phyloP scores from a whole-genome alignment of 1,140 invertebrate species.

The Antheraea pernyi region DNA sequence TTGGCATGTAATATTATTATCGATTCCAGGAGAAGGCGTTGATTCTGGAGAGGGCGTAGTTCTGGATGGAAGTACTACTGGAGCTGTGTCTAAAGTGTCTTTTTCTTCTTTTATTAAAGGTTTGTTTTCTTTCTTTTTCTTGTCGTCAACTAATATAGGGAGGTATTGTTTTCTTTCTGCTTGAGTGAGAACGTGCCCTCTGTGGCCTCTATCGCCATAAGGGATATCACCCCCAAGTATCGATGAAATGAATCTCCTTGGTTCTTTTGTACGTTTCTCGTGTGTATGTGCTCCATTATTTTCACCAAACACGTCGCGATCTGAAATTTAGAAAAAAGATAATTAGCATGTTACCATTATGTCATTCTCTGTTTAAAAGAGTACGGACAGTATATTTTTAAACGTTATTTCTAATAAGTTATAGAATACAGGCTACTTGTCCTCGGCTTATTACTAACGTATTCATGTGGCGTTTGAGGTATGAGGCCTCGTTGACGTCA shows the following conservation, averaged over 20 bases:
- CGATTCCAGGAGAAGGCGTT: slow-evolving; percentile 65
- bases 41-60: slow-evolving; percentile 72
- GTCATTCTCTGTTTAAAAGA: too few species aligned
- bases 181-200: slow-evolving; percentile 86
- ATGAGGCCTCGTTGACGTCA: slow-evolving; percentile 74
- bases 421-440: slow-evolving; percentile 35
- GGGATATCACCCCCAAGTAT: slow-evolving; percentile 88
- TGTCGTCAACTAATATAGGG: slow-evolving; percentile 77
- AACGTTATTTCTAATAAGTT: slow-evolving; percentile 14
- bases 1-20: slow-evolving; percentile 80
- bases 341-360: background rate
- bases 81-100: slow-evolving; percentile 59
- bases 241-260: slow-evolving; percentile 87
- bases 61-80: slow-evolving; percentile 71
- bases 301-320: slow-evolving; percentile 74
- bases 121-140: slow-evolving; percentile 60
- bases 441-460: slow-evolving; percentile 57
- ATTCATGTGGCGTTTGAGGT: slow-evolving; percentile 64
- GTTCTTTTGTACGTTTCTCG: slow-evolving; percentile 65
- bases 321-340: slow-evolving; percentile 46
- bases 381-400: background rate
- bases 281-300: slow-evolving; percentile 34
- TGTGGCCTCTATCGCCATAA: slow-evolving; percentile 83
- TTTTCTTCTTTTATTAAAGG: slow-evolving; percentile 73
- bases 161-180: slow-evolving; percentile 90